Evolutionary conservation across 1,140 invertebrate genomes (phyloP).

Genomic region (Drosophila trapezifrons): DNA sequence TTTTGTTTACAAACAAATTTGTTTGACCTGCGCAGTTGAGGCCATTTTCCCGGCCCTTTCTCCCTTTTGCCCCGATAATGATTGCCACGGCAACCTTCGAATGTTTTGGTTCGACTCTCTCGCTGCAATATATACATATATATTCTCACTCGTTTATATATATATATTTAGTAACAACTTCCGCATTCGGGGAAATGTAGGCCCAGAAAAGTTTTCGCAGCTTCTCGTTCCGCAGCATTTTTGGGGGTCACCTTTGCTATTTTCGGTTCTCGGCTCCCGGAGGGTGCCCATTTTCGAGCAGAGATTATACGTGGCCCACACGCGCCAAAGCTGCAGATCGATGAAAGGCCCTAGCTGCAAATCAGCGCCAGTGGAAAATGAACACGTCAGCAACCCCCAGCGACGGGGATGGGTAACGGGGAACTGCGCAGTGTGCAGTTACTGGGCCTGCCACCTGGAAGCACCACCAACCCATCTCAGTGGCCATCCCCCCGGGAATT

Average conservation of each 20-base stretch:
- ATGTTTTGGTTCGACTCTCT: constrained; percentile 49
- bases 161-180: constrained; percentile 47
- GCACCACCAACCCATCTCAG: constrained; percentile 9
- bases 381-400: constrained; percentile 56
- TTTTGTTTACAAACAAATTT: constrained; percentile 79
- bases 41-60: constrained; percentile 11
- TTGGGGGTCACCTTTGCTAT: constrained; percentile 70
- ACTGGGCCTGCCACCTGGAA: constrained; percentile 53
- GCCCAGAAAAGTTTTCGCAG: constrained; percentile 45
- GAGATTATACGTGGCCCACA: not conserved
- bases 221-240: constrained; percentile 32
- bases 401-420: constrained; percentile 7
- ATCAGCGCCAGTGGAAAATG: constrained; percentile 50
- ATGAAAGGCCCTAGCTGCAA: constrained; percentile 53
- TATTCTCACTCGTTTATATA: constrained; percentile 6
- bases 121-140: constrained; percentile 47
- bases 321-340: constrained; percentile 44
- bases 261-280: constrained; percentile 14
- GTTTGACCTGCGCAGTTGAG: constrained; percentile 75
- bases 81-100: constrained; percentile 52
- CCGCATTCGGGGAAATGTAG: constrained; percentile 49
- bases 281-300: constrained; percentile 13
- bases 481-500: constrained; percentile 5
- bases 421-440: constrained; percentile 72
- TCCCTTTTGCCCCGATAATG: constrained; percentile 4